Base-by-base conservation (phyloP, 2,888 invertebrate genomes). In the Eledona agricola region DNA sequence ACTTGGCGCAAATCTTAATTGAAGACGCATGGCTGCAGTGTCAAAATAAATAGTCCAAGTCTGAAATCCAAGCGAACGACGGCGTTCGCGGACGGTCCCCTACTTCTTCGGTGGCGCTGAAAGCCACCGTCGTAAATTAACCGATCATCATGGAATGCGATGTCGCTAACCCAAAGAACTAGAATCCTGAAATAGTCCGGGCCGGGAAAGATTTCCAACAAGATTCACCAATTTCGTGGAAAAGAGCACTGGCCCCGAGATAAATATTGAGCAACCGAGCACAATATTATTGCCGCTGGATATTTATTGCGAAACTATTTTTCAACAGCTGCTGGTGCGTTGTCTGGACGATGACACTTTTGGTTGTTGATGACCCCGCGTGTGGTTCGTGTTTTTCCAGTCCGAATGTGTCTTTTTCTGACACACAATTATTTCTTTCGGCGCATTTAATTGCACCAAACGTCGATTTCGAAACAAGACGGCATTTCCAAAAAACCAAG, bases 81-180 rank as follows among this genome's bases (percentile, higher is more conserved):
- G n/a, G n/a, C n/a, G n/a, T 26, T 43, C 31, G 35, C 38, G 43
- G 26, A 11, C 32, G 35, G 45, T 54, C 22, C 47, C 47, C 28
- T 47, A 45, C 19, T 32, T 45, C 34, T 34, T 50, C 28, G 54
- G 51, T 59, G 45, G 54, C 29, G 58, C 55, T 61, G 51, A 59
- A 58, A 54, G 40, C 57, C 53, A 62, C 55, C 55, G 55, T 51
- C 55, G 57, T 60, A 62, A 63, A 64, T 63, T 64, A 64, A 55
- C 60, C 57, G 59, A 59, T 64, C 62, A 57, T 56, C 54, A 57
- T 54, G 59, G 62, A 56, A 63, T 62, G 64, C 34, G 55, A 60
- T 62, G 65, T 65, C 65, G 64, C 55, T 63, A 64, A 63, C 64
- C 65, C 47, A 64, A 59, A 59, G 57, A 58, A 55, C 59, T 55